These are phyloP conservation scores for Sesamia inferens DNA, from an alignment of 2,888 invertebrate genomes.

Conservation along the genomic window DNA sequence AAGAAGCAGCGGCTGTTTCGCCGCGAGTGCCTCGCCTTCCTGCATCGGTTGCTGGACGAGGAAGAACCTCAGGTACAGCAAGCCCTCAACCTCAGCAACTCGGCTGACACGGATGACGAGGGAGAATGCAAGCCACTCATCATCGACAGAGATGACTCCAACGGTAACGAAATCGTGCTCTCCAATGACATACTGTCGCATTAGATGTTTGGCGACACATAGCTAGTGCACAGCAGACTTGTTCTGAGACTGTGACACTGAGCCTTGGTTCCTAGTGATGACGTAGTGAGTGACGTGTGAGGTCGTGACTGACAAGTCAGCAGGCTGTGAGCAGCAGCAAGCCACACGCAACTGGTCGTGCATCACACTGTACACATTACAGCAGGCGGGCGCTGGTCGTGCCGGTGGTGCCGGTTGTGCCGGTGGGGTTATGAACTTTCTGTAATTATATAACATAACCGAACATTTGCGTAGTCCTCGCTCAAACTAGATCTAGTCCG, in stretches of 20 bases:
- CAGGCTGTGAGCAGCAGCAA: not conserved
- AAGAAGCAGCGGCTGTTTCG: constrained; percentile 79
- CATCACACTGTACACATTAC: not conserved
- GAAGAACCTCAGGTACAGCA: constrained; percentile 69
- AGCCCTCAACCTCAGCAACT: constrained; percentile 66
- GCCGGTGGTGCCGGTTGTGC: too few species aligned
- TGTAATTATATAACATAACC: not conserved
- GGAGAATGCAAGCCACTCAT: constrained; percentile 29
- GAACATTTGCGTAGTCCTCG: not conserved
- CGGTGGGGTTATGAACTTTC: not conserved
- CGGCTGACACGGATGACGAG: constrained; percentile 46
- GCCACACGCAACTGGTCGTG: not conserved
- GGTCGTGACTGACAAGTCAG: not conserved
- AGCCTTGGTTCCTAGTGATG: not conserved
- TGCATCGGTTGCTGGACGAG: constrained; percentile 82
- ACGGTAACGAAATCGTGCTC: constrained; percentile 1
- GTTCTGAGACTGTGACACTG: not conserved
- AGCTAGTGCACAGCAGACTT: not conserved
- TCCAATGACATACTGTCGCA: constrained; percentile 21
- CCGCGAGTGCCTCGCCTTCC: constrained; percentile 77
- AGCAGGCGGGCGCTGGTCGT: not conserved
- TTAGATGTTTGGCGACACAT: constrained; percentile 1
- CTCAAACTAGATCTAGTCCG: not conserved
- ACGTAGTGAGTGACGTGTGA: constrained; percentile 3
- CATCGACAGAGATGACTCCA: constrained; percentile 8